A percentile compares a stretch with the other conserved stretches of the same genome.
Conservation (phyloP, 2,888 invertebrate species). For the Euplagia quadripunctaria region DNA sequence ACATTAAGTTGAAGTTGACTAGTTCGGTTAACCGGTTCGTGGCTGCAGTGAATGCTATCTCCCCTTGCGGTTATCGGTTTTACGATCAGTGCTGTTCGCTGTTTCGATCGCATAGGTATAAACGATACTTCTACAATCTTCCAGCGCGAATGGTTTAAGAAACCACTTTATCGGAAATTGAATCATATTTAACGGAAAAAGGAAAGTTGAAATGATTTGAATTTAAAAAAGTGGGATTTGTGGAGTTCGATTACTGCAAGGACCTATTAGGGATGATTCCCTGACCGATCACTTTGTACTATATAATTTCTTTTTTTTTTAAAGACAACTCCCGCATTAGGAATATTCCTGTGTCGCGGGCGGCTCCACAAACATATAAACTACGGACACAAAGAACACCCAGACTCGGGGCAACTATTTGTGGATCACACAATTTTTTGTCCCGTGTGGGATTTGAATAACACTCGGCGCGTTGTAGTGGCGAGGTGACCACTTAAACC, state of each 20-base stretch:
- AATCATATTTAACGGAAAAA: neutral
- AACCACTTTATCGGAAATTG: slow-evolving; percentile 6
- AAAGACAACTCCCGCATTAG: no score
- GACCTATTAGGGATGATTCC: no score
- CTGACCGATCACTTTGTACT: no score
- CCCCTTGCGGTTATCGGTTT: slow-evolving; percentile 11
- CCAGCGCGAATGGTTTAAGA: neutral
- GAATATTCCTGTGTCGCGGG: no score
- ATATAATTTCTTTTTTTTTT: no score
- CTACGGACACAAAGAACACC: no score
- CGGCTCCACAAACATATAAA: no score
- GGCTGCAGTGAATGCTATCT: slow-evolving; percentile 11
- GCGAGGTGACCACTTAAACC: no score
- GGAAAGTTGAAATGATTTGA: neutral
- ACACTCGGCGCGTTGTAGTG: no score
- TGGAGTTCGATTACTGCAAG: neutral
- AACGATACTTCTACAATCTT: slow-evolving; percentile 6
- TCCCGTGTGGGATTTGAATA: no score
- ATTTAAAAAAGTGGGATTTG: neutral
- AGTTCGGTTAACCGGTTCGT: slow-evolving; percentile 10
- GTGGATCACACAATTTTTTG: no score
- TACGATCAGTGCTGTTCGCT: neutral
- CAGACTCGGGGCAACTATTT: no score
- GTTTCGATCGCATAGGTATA: slow-evolving; percentile 5
- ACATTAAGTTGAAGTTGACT: neutral